phyloP scores from a whole-genome alignment of 2,888 invertebrate genomes.

The Nomada hirtipes region DNA sequence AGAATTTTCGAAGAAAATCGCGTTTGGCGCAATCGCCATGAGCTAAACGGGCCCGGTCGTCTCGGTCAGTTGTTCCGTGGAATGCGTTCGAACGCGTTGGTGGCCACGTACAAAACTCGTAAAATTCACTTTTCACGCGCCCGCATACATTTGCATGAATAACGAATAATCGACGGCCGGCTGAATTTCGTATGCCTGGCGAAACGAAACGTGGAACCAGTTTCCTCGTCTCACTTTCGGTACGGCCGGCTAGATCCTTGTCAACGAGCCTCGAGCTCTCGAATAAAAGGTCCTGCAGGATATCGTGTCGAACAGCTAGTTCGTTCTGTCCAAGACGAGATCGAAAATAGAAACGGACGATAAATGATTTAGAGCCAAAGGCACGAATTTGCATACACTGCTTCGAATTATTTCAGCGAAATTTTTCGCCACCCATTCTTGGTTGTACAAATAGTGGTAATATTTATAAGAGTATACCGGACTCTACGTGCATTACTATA shows the following conservation, averaged over 20 bases:
- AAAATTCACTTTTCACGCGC: slow-evolving; percentile 63
- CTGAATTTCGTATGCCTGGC: slow-evolving; percentile 39
- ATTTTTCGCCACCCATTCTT: background rate
- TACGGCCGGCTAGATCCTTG: slow-evolving; percentile 1
- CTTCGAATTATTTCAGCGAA: background rate
- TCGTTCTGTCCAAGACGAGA: too few species aligned
- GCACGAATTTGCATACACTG: background rate
- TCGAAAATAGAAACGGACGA: too few species aligned
- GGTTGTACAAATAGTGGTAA: background rate
- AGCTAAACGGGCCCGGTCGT: slow-evolving; percentile 46
- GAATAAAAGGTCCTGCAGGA: too few species aligned
- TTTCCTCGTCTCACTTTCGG: slow-evolving; percentile 20
- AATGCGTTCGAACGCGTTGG: slow-evolving; percentile 62
- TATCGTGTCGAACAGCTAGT: too few species aligned
- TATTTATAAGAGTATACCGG: background rate
- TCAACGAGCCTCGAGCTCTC: background rate
- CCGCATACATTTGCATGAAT: slow-evolving; percentile 57
- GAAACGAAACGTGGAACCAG: slow-evolving; percentile 27
- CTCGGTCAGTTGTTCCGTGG: slow-evolving; percentile 67
- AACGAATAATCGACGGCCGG: slow-evolving; percentile 39
- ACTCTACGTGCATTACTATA: background rate
- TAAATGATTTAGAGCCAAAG: too few species aligned
- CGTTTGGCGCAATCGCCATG: slow-evolving; percentile 6
- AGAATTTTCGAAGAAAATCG: slow-evolving; percentile 25
- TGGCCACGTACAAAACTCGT: slow-evolving; percentile 49